Evolutionary conservation across 2,113 vertebrate genomes (phyloP).

Genomic region (Paracanthobrama guichenoti): DNA sequence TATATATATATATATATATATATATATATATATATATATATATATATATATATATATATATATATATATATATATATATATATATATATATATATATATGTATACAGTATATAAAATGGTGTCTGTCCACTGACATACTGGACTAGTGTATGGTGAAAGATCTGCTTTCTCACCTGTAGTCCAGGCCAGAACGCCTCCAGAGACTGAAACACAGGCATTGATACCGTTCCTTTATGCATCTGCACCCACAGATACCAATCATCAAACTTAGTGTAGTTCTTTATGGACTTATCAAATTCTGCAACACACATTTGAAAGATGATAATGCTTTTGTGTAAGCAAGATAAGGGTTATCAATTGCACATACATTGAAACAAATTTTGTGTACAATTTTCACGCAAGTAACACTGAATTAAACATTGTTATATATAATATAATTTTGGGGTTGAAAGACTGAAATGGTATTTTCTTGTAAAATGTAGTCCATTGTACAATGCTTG

Average conservation of each 20-base stretch:
- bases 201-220: conserved; percentile 98
- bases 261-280: conserved; percentile 96
- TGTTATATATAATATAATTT: too few species aligned
- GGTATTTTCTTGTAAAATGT: too few species aligned
- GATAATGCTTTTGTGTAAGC: neutral
- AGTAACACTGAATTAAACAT: too few species aligned
- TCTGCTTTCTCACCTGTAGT: conserved; percentile 81
- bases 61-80: too few species aligned
- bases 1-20: too few species aligned
- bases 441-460: too few species aligned
- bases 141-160: neutral
- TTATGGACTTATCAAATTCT: conserved; percentile 92
- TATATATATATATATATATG: too few species aligned
- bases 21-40: too few species aligned
- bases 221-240: conserved; percentile 97
- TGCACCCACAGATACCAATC: conserved; percentile 99
- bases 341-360: neutral
- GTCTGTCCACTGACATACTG: neutral
- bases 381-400: too few species aligned
- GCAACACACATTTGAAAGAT: conserved; percentile 50
- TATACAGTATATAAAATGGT: neutral
- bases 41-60: neutral
- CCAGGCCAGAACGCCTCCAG: conserved; percentile 98
- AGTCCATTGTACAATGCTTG: too few species aligned
- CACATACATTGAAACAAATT: too few species aligned